Percentiles rank a stretch among this genome's conserved stretches.
phyloP scores from a whole-genome alignment of 2,797 vertebrate genomes.

The Parauchenoglanis punctatus region DNA sequence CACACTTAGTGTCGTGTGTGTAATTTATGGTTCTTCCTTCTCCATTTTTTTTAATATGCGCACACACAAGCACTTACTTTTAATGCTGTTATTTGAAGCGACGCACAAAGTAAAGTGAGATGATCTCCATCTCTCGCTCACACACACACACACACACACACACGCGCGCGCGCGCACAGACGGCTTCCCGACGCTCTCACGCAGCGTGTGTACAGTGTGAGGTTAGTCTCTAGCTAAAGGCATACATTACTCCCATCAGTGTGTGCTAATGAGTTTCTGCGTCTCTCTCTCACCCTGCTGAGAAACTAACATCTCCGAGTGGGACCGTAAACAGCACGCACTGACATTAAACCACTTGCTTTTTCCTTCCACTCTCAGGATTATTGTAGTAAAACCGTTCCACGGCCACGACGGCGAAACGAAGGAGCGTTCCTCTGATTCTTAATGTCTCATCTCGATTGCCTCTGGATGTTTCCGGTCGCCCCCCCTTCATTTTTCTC shows the following conservation, averaged over 20 bases:
- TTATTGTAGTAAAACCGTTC: neutral
- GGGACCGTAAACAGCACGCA: neutral
- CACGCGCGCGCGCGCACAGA: neutral
- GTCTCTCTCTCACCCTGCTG: slow-evolving; percentile 16
- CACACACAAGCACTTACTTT: neutral
- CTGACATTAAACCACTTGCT: slow-evolving; percentile 6
- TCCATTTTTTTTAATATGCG: neutral
- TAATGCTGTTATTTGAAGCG: neutral
- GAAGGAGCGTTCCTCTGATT: slow-evolving; percentile 35
- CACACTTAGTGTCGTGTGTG: neutral
- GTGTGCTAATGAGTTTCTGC: slow-evolving; percentile 48
- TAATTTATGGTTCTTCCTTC: neutral
- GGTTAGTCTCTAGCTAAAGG: slow-evolving; percentile 41
- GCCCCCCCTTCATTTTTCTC: neutral
- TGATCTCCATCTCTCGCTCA: neutral
- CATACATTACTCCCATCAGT: slow-evolving; percentile 35
- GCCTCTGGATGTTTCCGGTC: slow-evolving; percentile 16
- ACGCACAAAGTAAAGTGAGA: neutral
- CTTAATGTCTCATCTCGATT: slow-evolving; percentile 33
- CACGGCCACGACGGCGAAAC: neutral
- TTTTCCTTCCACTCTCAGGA: slow-evolving; percentile 19
- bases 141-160: neutral
- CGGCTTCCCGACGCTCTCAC: neutral
- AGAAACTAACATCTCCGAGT: slow-evolving; percentile 31
- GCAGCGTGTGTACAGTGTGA: slow-evolving; percentile 25